A percentile compares a stretch with the other conserved stretches of the same genome.
Conservation (phyloP, 2,113 vertebrate genomes). For the Opisthocomus hoazin region DNA sequence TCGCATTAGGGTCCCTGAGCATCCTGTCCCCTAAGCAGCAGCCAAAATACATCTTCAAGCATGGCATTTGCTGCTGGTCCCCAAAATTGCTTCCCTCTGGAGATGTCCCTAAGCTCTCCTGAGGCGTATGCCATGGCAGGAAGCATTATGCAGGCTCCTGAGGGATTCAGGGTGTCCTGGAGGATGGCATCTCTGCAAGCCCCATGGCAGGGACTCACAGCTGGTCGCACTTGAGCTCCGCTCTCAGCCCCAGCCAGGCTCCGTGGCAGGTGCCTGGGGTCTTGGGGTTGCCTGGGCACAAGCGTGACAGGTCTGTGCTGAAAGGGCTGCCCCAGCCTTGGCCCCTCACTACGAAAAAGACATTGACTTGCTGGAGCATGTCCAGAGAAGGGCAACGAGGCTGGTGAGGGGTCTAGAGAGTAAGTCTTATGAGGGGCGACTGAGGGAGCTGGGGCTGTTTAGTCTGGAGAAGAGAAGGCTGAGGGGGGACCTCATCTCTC, state of each 20-base stretch:
- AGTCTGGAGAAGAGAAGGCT: no score
- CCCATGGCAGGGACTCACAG: fast-evolving
- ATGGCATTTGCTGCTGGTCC: neutral
- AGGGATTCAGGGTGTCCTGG: neutral
- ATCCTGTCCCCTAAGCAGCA: neutral
- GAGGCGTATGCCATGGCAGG: neutral
- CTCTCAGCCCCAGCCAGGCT: neutral
- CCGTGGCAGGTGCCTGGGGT: neutral
- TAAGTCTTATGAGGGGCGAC: no score
- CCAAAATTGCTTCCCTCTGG: neutral
- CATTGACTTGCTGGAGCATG: no score
- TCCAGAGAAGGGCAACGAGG: no score
- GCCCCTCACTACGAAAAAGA: no score
- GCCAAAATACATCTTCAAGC: fast-evolving
- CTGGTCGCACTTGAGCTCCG: neutral
- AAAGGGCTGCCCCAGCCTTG: neutral
- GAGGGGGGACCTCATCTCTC: no score
- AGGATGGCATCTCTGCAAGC: neutral
- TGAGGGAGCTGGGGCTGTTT: no score
- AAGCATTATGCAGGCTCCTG: neutral
- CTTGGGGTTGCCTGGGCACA: neutral
- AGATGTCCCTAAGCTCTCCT: neutral
- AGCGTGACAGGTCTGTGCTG: fast-evolving
- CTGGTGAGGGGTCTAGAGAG: no score
- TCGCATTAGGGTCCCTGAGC: neutral